Evolutionary conservation across 2,888 invertebrate species (phyloP).

Genomic region (Drosophila incognita): DNA sequence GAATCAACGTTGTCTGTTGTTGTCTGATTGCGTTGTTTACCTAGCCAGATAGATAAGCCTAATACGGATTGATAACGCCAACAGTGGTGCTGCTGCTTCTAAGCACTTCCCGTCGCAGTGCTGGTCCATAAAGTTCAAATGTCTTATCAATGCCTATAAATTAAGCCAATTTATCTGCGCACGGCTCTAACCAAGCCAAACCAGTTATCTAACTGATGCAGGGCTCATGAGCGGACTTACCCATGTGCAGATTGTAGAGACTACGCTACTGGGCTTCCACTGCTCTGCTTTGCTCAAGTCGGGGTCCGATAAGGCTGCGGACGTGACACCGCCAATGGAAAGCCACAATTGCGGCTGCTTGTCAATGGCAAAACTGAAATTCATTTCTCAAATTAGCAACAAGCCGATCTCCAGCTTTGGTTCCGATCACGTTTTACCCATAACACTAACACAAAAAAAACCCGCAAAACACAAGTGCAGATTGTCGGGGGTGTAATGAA

Average conservation of each 20-base stretch:
- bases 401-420: constrained; percentile 13
- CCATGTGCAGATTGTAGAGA: constrained; percentile 10
- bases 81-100: constrained; percentile 4
- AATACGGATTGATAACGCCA: constrained; percentile 37
- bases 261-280: constrained; percentile 1
- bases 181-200: constrained; percentile 6
- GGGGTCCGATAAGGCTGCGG: constrained; percentile 42
- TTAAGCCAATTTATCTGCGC: constrained; percentile 45
- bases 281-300: background rate
- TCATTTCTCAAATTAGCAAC: constrained; percentile 16
- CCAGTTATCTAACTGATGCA: constrained; percentile 41
- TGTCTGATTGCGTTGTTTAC: constrained; percentile 33
- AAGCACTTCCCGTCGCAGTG: constrained; percentile 38
- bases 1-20: constrained; percentile 11
- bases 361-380: background rate
- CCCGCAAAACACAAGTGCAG: background rate
- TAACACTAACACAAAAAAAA: constrained; percentile 18
- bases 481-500: constrained; percentile 7
- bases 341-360: constrained; percentile 20
- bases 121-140: constrained; percentile 30
- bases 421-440: constrained; percentile 57
- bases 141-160: constrained; percentile 41
- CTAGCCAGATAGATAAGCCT: constrained; percentile 36
- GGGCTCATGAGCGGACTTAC: constrained; percentile 15
- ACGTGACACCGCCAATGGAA: constrained; percentile 30